Evolutionary conservation across 2,113 vertebrate genomes (phyloP).

Genomic region (Platanista minor): DNA sequence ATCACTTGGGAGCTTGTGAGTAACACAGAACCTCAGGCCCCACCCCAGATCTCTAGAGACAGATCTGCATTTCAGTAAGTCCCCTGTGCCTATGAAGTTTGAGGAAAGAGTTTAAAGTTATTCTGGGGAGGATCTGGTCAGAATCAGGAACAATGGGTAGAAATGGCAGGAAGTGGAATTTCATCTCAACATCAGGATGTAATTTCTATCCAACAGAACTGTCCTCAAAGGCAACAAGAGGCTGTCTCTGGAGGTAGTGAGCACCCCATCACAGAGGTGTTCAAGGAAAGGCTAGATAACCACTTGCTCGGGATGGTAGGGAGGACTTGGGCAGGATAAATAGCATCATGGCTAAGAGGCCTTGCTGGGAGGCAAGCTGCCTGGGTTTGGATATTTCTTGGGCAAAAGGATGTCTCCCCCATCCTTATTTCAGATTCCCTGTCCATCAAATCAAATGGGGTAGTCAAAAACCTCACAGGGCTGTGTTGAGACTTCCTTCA

Average conservation of each 20-base stretch:
- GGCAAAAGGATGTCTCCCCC: neutral
- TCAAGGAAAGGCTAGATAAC: too few species aligned
- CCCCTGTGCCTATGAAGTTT: neutral
- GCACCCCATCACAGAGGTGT: accelerated
- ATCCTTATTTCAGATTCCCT: neutral
- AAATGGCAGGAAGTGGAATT: neutral
- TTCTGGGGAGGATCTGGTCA: neutral
- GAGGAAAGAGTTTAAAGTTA: neutral
- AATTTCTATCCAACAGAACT: neutral
- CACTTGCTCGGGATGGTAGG: neutral
- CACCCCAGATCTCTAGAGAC: neutral
- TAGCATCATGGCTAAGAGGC: neutral
- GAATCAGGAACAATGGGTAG: neutral
- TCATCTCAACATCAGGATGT: neutral
- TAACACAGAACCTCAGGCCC: neutral
- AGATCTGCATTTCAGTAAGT: neutral
- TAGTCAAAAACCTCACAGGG: neutral
- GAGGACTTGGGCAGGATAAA: neutral
- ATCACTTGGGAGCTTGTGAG: neutral
- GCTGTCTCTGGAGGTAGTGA: neutral
- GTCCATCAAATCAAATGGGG: neutral
- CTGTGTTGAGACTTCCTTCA: neutral
- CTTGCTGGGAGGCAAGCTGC: neutral
- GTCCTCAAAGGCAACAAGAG: neutral
- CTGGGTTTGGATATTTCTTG: neutral